These are phyloP conservation scores for Dexiosoma caninum DNA, from an alignment of 2,888 invertebrate species.

Conservation along the genomic window DNA sequence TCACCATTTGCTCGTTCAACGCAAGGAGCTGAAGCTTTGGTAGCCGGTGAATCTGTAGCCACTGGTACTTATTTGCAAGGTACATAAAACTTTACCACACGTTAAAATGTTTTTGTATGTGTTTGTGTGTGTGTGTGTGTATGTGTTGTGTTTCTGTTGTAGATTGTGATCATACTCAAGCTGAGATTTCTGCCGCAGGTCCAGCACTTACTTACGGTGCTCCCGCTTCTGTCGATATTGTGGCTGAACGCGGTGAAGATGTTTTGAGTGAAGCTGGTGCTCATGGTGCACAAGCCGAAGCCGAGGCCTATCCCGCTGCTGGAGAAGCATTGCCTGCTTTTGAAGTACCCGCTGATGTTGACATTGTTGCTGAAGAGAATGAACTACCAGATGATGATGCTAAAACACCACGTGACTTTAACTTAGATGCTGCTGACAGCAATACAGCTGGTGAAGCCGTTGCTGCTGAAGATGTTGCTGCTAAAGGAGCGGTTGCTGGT, in stretches of 20 bases:
- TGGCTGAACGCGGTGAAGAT: constrained; percentile 69
- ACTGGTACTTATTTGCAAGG: constrained; percentile 76
- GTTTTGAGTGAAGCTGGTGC: constrained; percentile 71
- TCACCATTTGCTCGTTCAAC: constrained; percentile 73
- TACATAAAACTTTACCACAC: constrained; percentile 60
- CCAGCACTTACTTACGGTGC: constrained; percentile 51
- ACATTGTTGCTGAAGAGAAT: constrained; percentile 63
- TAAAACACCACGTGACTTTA: constrained; percentile 74
- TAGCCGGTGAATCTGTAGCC: constrained; percentile 76
- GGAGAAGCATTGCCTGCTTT: constrained; percentile 29
- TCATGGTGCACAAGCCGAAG: constrained; percentile 72
- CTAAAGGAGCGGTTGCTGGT: constrained; percentile 43
- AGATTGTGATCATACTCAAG: constrained; percentile 76
- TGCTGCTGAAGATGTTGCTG: constrained; percentile 46
- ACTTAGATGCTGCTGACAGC: constrained; percentile 69
- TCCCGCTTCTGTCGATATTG: constrained; percentile 53
- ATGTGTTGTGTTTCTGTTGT: neutral
- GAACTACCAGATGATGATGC: constrained; percentile 69
- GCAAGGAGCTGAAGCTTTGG: constrained; percentile 75
- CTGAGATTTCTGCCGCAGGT: constrained; percentile 68
- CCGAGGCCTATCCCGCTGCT: constrained; percentile 75
- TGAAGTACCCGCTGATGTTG: constrained; percentile 54
- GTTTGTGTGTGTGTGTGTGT: neutral
- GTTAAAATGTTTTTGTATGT: neutral
- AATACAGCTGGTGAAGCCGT: constrained; percentile 54